Percentiles rank a stretch among this genome's conserved stretches.
phyloP scores from a whole-genome alignment of 2,797 vertebrate species.

The Diplodus sargus region DNA sequence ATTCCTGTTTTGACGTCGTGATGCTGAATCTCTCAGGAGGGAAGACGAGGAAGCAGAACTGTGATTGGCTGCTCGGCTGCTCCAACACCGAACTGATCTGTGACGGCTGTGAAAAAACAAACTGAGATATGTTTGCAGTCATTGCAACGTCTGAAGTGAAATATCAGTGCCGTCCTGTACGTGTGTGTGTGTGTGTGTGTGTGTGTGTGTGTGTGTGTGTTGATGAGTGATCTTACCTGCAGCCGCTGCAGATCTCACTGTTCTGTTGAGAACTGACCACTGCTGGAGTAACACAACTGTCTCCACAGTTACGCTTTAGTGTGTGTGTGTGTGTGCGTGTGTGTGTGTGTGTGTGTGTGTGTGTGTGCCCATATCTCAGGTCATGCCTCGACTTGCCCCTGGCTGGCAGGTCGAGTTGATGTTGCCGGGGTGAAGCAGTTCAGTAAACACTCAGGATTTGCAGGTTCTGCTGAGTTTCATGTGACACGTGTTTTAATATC shows the following conservation, averaged over 20 bases:
- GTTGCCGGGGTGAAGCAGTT: constrained; percentile 40
- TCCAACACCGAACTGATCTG: too few species aligned
- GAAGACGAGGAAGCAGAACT: background rate
- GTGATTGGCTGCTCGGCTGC: background rate
- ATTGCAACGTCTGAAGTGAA: background rate
- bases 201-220: background rate
- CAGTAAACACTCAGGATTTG: constrained; percentile 30
- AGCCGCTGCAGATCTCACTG: background rate
- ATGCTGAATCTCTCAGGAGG: background rate
- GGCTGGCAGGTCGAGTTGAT: constrained; percentile 24
- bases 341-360: constrained; percentile 35
- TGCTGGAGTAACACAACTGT: constrained; percentile 44
- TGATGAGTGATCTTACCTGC: constrained; percentile 36
- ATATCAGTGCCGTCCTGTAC: accelerated
- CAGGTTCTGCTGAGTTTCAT: background rate
- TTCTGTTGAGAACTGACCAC: constrained; percentile 45
- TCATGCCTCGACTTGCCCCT: constrained; percentile 68
- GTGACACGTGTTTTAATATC: background rate
- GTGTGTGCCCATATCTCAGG: constrained; percentile 8
- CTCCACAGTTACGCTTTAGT: constrained; percentile 42
- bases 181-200: constrained; percentile 1
- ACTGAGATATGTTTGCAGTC: background rate
- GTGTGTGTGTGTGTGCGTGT: constrained; percentile 29
- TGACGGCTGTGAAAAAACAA: background rate
- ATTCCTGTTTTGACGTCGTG: background rate